Percentiles rank a stretch among this genome's conserved stretches.
These are phyloP conservation scores for Augochlora pura DNA, from an alignment of 1,140 invertebrate genomes.

Conservation along the genomic window DNA sequence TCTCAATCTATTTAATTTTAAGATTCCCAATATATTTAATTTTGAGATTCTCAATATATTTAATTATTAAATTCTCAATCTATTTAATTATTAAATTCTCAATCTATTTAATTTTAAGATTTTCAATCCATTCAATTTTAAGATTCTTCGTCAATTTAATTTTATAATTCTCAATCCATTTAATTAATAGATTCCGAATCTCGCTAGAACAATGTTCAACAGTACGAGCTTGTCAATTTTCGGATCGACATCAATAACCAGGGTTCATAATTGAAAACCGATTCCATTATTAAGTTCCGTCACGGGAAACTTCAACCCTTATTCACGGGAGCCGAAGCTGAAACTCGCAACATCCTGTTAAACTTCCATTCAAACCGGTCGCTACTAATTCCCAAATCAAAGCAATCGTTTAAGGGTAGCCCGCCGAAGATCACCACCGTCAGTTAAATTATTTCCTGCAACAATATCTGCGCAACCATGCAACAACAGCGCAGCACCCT, in stretches of 20 bases:
- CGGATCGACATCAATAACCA: neutral
- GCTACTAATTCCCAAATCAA: constrained; percentile 9
- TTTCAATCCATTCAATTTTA: no score
- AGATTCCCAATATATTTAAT: no score
- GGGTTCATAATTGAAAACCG: neutral
- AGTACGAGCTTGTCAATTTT: neutral
- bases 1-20: no score
- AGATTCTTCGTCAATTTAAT: no score
- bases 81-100: no score
- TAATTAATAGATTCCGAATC: no score
- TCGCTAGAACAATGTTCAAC: neutral
- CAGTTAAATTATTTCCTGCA: constrained; percentile 1
- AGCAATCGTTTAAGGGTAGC: constrained; percentile 1
- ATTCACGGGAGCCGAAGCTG: neutral
- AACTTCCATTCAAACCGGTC: neutral
- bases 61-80: no score
- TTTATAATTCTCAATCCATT: no score
- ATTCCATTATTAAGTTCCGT: constrained; percentile 1
- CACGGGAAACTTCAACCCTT: neutral
- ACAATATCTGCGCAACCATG: neutral
- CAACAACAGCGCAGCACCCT: neutral
- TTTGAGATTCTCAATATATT: no score
- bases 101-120: no score
- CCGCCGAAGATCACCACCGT: neutral
- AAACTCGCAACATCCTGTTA: constrained; percentile 10